A percentile compares a stretch with the other conserved stretches of the same genome.
Evolutionary conservation across 2,888 invertebrate species (phyloP).

Genomic region (Xestia sexstrigata): DNA sequence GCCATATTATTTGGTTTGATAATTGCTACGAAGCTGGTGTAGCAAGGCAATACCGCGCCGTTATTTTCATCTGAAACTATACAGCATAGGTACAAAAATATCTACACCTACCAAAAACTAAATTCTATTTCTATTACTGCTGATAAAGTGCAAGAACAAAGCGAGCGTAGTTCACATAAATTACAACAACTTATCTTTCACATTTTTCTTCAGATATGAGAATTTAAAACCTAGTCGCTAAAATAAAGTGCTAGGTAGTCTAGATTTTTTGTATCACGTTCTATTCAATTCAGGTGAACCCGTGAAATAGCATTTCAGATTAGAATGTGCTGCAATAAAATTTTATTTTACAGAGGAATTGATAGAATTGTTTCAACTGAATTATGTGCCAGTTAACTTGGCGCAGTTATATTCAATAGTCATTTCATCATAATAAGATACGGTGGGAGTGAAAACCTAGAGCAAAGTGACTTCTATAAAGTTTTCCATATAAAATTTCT

Average conservation of each 20-base stretch:
- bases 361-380: slow-evolving; percentile 27
- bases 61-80: neutral
- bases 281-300: slow-evolving; percentile 41
- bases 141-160: slow-evolving; percentile 54
- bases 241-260: slow-evolving; percentile 41
- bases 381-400: neutral
- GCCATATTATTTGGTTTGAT: neutral
- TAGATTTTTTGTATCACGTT: slow-evolving; percentile 50
- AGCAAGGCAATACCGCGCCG: slow-evolving; percentile 4
- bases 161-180: slow-evolving; percentile 59
- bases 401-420: neutral
- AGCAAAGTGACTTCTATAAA: neutral
- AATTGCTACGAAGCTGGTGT: neutral
- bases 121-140: slow-evolving; percentile 43
- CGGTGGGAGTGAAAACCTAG: neutral
- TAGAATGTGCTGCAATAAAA: slow-evolving; percentile 40
- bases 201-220: slow-evolving; percentile 62
- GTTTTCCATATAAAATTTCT: neutral
- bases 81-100: slow-evolving; percentile 6
- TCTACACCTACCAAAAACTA: slow-evolving; percentile 22
- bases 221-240: slow-evolving; percentile 53
- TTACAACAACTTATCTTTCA: slow-evolving; percentile 63
- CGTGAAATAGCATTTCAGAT: slow-evolving; percentile 39
- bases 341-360: slow-evolving; percentile 18
- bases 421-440: neutral